phyloP scores from a whole-genome alignment of 2,113 vertebrate genomes.

The Atrichornis clamosus region DNA sequence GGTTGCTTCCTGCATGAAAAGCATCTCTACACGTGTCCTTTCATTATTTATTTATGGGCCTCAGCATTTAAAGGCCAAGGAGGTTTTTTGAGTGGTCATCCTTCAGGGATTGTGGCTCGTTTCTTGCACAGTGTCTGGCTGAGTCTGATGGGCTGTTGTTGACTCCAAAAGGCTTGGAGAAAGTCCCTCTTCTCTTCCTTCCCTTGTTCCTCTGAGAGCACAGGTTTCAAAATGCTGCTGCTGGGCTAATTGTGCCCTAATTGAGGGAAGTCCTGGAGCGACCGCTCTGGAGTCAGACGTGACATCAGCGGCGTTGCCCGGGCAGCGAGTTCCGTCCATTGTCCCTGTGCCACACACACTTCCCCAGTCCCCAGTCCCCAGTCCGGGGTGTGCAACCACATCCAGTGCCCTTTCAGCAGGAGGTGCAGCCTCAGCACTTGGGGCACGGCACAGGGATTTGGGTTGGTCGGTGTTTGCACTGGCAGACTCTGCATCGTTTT shows the following conservation, averaged over 20 bases:
- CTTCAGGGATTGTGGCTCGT: not conserved
- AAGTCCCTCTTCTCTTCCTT: not conserved
- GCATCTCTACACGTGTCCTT: not conserved
- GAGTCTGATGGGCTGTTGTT: not conserved
- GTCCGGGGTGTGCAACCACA: rapidly evolving
- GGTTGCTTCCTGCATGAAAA: not conserved
- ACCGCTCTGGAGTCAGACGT: not conserved
- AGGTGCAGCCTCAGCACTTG: not conserved
- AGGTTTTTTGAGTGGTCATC: not conserved
- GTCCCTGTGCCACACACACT: not conserved
- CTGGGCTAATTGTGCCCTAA: not conserved
- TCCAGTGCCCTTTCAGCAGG: not conserved
- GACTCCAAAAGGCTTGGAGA: not conserved
- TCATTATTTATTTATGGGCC: not conserved
- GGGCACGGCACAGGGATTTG: not conserved
- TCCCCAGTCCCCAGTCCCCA: rapidly evolving
- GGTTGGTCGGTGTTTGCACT: not conserved
- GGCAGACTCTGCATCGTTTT: not conserved
- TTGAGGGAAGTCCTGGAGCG: not conserved
- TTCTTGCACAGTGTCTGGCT: not conserved
- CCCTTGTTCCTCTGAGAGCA: not conserved
- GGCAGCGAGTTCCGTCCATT: not conserved
- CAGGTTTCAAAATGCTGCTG: not conserved
- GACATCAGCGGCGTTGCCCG: not conserved
- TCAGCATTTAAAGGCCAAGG: not conserved